Evolutionary conservation across 2,888 invertebrate genomes (phyloP), one percentile per base, ranked within the genome.

Genomic region (Nephrotoma appendiculata): DNA sequence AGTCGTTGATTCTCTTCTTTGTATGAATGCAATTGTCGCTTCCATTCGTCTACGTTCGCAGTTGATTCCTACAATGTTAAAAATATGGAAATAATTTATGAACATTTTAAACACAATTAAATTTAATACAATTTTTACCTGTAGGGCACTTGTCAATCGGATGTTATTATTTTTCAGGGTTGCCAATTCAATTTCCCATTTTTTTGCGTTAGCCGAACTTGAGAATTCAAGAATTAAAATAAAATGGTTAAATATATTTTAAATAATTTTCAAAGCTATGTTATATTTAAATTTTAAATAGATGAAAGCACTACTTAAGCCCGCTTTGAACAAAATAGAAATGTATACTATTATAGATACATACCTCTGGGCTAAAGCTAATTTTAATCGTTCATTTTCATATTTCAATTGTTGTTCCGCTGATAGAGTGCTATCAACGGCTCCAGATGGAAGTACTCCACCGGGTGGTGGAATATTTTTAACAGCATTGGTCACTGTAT

Each of bases 31-130:
- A 99, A 93, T 91, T 99, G 98, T 88, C 98, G 94, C 92, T 99
- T 99, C 99, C 99, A 99, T 92, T 99, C 98, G 90, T 99, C 99
- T 43, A 99, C 99, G 91, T 99, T 99, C 87, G 98, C 97, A 45
- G 98, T 98, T 90, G 98, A 98, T 92, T 94, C 94, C 92, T 91
- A n/a, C 7, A 85, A 45, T 86, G 7, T 44, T 31, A 31, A 31
- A 31, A 31, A 31, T 31, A 31, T 31, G 31, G 31, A 31, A 31
- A 15, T n/a, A 43, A 85, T 85, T 45, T 44, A 9, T 9, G 9
- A 5, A 44, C 15, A 43, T 45, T 31, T 86, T 31, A n/a, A 41
- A 48, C 12, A 31, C 11, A n/a, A 31, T 86, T 19, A 41, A 86
- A 48, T 31, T 15, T 44, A 45, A 84, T 42, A 42, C 84, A 84